Evolutionary conservation across 2,888 invertebrate genomes (phyloP), one percentile per base, ranked within the genome.

Genomic region (Loripinus fragilis): DNA sequence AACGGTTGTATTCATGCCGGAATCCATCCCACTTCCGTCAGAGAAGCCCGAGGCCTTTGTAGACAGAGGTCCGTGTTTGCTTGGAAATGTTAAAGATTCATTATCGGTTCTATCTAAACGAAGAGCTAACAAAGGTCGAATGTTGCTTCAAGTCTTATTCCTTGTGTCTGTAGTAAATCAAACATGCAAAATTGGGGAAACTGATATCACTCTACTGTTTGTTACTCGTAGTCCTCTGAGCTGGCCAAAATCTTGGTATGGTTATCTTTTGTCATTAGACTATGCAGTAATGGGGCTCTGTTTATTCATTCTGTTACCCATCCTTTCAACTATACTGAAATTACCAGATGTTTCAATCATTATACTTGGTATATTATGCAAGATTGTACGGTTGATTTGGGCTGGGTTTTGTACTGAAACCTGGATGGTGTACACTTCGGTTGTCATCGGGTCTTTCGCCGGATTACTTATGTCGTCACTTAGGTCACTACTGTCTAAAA

Each of bases 201-300:
- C 90, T 70, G 93, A 93, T 78, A 88, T 92, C 7, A 92, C 92
- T 0, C 86, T 93, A 38, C 84, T 93, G 30, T 92, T 91, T 80
- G 92, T 93, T 0, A 85, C 89, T 72, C 87, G 88, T 33, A 74
- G 86, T n/a, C 93, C 93, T 0, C 80, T 93, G 10, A 86, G 83
- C 81, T 93, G 93, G 93, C 81, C 83, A 8, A 86, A 90, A 71
- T 89, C 91, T 0, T 85, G 88, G 84, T 93, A 93, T 75, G 93
- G 93, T 10, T 93, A 92, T 74, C 87, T 93, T 5, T 78, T 93
- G 67, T 92, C 93, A 2, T 76, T 91, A 2, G 93, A 93, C 83
- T 93, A 93, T 81, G 92, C 92, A 1, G 89, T 90, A 17, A 91
- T 93, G 89, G 93, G 93, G 0, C 33, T 92, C 7, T 90, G 90